Percentiles rank a stretch among this genome's conserved stretches.
These are phyloP conservation scores for Protula sp. DNA, from an alignment of 2,888 invertebrate species.

Conservation along the genomic window DNA sequence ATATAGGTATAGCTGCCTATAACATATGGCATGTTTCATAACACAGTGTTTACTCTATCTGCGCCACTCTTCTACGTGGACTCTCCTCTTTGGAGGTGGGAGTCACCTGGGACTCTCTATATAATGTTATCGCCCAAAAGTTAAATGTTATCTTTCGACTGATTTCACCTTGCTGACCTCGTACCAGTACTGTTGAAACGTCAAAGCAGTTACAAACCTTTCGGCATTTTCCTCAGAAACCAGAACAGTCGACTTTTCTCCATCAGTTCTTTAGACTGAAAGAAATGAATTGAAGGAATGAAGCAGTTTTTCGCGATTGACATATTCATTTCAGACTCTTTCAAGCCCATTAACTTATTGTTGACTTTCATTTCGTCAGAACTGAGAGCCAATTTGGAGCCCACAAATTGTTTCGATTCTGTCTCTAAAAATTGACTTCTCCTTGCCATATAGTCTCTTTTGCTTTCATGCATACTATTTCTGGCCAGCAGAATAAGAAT, in stretches of 20 bases:
- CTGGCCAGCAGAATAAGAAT: no score
- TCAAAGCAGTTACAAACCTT: conserved; percentile 34
- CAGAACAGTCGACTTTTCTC: conserved; percentile 32
- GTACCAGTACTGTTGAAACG: no score
- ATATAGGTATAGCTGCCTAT: no score
- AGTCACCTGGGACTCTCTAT: no score
- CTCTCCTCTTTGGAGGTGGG: no score
- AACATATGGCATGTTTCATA: no score
- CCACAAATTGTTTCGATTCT: conserved; percentile 24
- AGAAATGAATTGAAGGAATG: conserved; percentile 21
- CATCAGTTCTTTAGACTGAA: conserved; percentile 21
- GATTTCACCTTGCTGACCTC: no score
- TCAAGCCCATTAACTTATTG: conserved; percentile 23
- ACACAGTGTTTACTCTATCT: no score
- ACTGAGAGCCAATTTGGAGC: conserved; percentile 26
- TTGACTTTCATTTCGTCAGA: conserved; percentile 27
- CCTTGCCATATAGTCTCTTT: conserved; percentile 7
- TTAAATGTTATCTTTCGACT: no score
- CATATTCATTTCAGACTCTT: conserved; percentile 16
- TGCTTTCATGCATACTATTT: no score
- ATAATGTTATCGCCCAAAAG: no score
- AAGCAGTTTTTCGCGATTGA: conserved; percentile 5
- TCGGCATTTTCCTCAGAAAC: conserved; percentile 33
- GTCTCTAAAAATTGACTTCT: conserved; percentile 15
- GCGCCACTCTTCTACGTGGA: no score